Evolutionary conservation across 2,888 invertebrate species (phyloP).

Genomic region (Pecten maximus): DNA sequence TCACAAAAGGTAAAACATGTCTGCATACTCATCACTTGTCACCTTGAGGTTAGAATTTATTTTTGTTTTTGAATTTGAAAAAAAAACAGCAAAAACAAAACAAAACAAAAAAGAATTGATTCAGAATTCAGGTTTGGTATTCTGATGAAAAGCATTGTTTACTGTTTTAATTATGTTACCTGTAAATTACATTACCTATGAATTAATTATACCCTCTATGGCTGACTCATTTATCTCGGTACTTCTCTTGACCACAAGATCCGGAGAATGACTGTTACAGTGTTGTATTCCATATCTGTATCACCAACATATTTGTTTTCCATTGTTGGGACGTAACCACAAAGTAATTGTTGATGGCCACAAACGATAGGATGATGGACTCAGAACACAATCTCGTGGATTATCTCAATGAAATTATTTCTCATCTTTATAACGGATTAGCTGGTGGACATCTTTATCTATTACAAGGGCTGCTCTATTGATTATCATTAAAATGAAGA

Average conservation of each 20-base stretch:
- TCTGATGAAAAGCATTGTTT: neutral
- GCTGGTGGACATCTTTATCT: neutral
- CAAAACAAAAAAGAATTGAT: neutral
- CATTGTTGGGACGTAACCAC: neutral
- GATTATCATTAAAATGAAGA: neutral
- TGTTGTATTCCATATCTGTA: neutral
- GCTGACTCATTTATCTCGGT: neutral
- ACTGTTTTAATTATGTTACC: neutral
- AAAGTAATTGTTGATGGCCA: neutral
- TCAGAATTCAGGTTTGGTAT: neutral
- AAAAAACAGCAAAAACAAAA: too few relatives aligned
- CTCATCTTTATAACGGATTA: neutral
- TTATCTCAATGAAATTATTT: neutral
- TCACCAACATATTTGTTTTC: constrained; percentile 16
- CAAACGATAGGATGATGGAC: neutral
- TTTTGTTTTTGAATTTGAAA: neutral
- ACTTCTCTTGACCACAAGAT: neutral
- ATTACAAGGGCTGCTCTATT: neutral
- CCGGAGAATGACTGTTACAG: neutral
- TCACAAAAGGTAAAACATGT: neutral
- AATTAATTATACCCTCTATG: too few relatives aligned
- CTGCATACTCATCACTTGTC: neutral
- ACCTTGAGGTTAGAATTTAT: neutral
- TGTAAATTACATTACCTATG: too few relatives aligned
- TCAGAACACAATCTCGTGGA: neutral